A percentile compares a stretch with the other conserved stretches of the same genome.
phyloP scores from a whole-genome alignment of 2,797 vertebrate species.

The Pseudochirops cupreus region DNA sequence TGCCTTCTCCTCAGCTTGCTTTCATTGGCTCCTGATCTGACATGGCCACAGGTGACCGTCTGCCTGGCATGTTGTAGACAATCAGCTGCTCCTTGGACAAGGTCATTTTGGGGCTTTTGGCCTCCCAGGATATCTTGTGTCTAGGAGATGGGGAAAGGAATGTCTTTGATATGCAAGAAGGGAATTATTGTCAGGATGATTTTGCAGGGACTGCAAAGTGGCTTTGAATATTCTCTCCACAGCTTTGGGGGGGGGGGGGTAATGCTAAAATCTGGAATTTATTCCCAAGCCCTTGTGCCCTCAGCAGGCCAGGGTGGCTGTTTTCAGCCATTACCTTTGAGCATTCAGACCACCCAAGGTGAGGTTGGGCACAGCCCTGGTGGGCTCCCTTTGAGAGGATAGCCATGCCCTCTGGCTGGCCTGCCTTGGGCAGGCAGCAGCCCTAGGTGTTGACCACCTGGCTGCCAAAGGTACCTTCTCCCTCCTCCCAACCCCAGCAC shows the following conservation, averaged over 20 bases:
- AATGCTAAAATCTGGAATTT: neutral
- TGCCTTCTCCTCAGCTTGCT: too few species aligned
- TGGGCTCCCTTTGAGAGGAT: neutral
- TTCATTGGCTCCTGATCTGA: too few species aligned
- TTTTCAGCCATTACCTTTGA: too few species aligned
- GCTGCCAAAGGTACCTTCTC: neutral
- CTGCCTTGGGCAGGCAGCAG: neutral
- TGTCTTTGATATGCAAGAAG: neutral
- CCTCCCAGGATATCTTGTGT: neutral
- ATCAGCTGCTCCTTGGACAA: neutral
- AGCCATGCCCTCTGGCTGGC: neutral
- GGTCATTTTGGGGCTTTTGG: neutral
- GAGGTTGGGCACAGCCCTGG: fast-evolving
- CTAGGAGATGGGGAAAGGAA: neutral
- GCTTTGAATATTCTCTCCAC: too few species aligned
- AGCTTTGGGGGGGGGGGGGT: too few species aligned
- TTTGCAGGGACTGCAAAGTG: neutral
- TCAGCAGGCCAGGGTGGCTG: neutral
- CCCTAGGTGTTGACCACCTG: neutral
- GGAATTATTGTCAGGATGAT: neutral
- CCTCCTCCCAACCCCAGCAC: neutral
- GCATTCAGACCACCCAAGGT: neutral
- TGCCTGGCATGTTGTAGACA: neutral
- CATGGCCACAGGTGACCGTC: neutral
- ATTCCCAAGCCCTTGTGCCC: neutral